phyloP scores from a whole-genome alignment of 2,113 vertebrate species.

The Propithecus coquereli region DNA sequence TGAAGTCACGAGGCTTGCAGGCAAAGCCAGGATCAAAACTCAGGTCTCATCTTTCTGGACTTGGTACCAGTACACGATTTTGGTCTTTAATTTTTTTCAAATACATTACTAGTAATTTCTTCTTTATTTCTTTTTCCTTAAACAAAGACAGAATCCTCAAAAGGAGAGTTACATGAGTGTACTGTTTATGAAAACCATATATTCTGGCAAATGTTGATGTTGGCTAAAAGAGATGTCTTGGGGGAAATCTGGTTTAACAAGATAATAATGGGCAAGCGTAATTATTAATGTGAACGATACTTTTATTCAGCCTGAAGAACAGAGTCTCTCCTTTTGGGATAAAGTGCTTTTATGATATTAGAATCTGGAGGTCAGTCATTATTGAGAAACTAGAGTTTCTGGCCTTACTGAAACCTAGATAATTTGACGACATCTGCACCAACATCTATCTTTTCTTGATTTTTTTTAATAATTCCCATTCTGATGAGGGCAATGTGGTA shows the following conservation, averaged over 20 bases:
- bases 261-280: neutral
- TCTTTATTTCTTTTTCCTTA: neutral
- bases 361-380: neutral
- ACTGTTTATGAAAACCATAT: neutral
- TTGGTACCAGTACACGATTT: neutral
- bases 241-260: slow-evolving; percentile 9
- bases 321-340: neutral
- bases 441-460: too few relatives aligned
- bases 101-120: neutral
- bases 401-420: neutral
- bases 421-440: neutral
- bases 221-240: neutral
- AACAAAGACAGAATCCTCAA: neutral
- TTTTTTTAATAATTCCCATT: too few relatives aligned
- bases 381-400: neutral
- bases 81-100: neutral
- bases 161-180: neutral
- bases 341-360: neutral
- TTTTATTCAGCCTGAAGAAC: neutral
- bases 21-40: neutral
- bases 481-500: too few relatives aligned
- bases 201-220: neutral
- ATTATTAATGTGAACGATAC: neutral
- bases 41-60: neutral
- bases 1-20: neutral